Evolutionary conservation across 2,888 invertebrate genomes (phyloP).

Genomic region (Parthenolecanium corni): DNA sequence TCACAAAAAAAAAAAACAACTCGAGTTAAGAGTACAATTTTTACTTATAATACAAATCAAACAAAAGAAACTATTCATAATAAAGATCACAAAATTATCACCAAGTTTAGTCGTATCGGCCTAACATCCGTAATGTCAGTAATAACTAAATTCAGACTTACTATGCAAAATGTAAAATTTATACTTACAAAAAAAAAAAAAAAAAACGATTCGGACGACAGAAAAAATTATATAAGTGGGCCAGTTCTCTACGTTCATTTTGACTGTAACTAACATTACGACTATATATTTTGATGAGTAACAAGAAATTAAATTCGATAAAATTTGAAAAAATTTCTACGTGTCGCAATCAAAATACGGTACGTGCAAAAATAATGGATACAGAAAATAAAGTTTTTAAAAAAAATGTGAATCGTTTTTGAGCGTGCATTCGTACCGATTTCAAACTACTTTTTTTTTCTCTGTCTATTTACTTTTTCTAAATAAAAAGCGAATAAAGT

Average conservation of each 20-base stretch:
- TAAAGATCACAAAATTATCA: constrained; percentile 22
- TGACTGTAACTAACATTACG: too few species aligned
- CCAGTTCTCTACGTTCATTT: background rate
- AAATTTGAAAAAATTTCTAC: too few species aligned
- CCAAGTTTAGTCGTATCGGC: background rate
- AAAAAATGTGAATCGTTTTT: too few species aligned
- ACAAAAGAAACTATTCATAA: constrained; percentile 15
- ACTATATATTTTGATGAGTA: too few species aligned
- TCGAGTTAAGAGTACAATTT: background rate
- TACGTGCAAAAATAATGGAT: too few species aligned
- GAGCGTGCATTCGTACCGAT: too few species aligned
- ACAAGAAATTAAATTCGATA: too few species aligned
- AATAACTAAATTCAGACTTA: background rate
- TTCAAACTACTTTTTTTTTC: too few species aligned
- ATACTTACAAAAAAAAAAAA: constrained; percentile 4
- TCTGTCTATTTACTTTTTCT: too few species aligned
- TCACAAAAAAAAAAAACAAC: background rate
- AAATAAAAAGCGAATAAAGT: too few species aligned
- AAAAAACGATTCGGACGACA: background rate
- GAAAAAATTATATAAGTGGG: background rate
- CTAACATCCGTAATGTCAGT: background rate
- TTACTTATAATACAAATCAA: background rate
- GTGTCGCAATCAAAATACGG: too few species aligned
- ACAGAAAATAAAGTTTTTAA: too few species aligned
- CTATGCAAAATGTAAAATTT: background rate